Percentiles rank a stretch among this genome's conserved stretches.
Conservation (phyloP, 2,113 vertebrate genomes). For the Ammodramus savannarum region DNA sequence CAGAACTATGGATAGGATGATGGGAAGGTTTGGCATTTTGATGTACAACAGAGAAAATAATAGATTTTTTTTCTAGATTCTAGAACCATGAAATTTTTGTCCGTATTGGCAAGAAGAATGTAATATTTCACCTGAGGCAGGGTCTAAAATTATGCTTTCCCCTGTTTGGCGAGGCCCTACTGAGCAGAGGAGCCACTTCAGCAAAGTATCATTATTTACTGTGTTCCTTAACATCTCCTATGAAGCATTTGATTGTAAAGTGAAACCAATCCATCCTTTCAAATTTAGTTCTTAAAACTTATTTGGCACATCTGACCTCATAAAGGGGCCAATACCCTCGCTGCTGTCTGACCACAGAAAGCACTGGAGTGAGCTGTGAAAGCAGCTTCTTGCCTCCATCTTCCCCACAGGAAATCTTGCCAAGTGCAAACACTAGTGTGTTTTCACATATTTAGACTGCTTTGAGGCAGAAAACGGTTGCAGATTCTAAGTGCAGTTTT, state of each 20-base stretch:
- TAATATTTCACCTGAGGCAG: not conserved
- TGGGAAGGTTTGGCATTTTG: not conserved
- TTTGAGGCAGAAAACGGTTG: conserved; percentile 14
- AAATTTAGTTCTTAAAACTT: conserved; percentile 7
- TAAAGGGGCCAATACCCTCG: not conserved
- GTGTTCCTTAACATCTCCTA: not conserved
- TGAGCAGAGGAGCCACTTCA: conserved; percentile 1
- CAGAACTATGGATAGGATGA: not conserved
- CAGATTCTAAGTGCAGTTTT: not conserved
- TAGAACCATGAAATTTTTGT: not conserved
- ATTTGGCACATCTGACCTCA: not conserved
- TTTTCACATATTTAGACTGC: not conserved
- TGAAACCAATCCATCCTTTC: conserved; percentile 23
- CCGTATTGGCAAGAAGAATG: not conserved
- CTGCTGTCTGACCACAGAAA: not conserved
- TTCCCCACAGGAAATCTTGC: not conserved
- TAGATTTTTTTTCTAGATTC: no score
- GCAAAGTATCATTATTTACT: not conserved
- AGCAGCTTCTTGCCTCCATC: not conserved
- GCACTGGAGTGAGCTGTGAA: not conserved
- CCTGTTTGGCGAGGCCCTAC: not conserved
- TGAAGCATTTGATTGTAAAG: not conserved
- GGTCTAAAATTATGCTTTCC: not conserved
- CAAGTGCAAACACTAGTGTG: not conserved
- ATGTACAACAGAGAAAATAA: not conserved